These are phyloP conservation scores for Erpetoichthys calabaricus DNA, from an alignment of 2,797 vertebrate species.

Conservation along the genomic window DNA sequence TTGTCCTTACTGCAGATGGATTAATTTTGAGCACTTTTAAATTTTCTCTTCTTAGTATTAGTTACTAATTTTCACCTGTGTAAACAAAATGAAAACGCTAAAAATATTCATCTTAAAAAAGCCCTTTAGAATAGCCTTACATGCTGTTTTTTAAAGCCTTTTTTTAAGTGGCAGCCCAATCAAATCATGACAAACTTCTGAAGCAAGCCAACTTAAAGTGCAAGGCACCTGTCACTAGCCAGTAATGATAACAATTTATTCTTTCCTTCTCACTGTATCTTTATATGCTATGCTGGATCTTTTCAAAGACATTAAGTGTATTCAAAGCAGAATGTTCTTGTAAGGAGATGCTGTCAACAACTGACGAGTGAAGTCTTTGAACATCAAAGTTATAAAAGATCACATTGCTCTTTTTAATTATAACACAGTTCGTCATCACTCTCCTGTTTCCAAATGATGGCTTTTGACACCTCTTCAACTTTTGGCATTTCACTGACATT, in stretches of 20 bases:
- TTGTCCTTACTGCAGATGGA: not conserved
- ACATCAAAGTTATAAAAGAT: not conserved
- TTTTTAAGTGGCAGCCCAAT: not conserved
- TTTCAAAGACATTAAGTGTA: slow-evolving; percentile 7
- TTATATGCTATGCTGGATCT: slow-evolving; percentile 2
- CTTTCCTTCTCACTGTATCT: not conserved
- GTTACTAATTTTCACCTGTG: not conserved
- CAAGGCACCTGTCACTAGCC: not conserved
- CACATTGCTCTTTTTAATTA: slow-evolving; percentile 1
- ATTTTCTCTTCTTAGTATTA: not conserved
- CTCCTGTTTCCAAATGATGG: slow-evolving; percentile 2
- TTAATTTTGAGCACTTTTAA: not conserved
- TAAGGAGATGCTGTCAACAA: not conserved
- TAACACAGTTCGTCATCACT: not conserved
- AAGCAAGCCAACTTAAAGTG: not conserved
- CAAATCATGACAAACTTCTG: not conserved
- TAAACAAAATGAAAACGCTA: not conserved
- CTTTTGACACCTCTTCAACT: slow-evolving; percentile 3
- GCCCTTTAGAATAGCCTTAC: slow-evolving; percentile 7
- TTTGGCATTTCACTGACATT: slow-evolving; percentile 6
- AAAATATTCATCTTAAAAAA: slow-evolving; percentile 15
- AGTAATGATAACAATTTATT: slow-evolving; percentile 1
- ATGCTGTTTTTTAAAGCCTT: slow-evolving; percentile 3
- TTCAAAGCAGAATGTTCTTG: not conserved
- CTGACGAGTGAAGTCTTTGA: not conserved